Evolutionary conservation across 2,797 vertebrate species (phyloP).

Genomic region (Danionella dracula): DNA sequence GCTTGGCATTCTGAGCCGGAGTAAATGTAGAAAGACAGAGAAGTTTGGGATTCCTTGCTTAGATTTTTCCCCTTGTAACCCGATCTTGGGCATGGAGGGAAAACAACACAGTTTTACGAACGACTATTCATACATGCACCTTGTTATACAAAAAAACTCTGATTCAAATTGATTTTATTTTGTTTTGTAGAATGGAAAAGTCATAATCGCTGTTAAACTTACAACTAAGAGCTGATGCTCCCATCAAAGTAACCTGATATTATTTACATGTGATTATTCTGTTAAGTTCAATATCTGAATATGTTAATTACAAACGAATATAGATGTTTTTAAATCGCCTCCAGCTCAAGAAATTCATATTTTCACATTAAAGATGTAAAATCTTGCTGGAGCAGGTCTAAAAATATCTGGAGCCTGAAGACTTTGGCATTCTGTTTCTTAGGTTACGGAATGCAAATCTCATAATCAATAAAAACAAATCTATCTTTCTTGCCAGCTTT

Average conservation of each 20-base stretch:
- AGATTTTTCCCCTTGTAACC: too few relatives aligned
- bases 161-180: too few relatives aligned
- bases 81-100: too few relatives aligned
- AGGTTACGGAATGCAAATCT: slow-evolving; percentile 1
- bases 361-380: not conserved
- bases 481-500: not conserved
- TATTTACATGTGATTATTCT: not conserved
- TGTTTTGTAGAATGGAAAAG: too few relatives aligned
- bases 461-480: slow-evolving; percentile 21
- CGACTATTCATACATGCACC: too few relatives aligned
- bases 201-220: too few relatives aligned
- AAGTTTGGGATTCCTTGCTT: too few relatives aligned
- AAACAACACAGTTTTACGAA: not conserved
- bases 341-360: not conserved
- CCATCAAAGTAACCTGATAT: not conserved
- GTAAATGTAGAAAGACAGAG: too few relatives aligned
- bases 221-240: too few relatives aligned
- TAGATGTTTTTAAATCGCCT: not conserved
- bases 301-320: not conserved
- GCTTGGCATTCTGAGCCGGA: too few relatives aligned
- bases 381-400: not conserved
- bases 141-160: too few relatives aligned
- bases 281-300: not conserved
- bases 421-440: slow-evolving; percentile 3
- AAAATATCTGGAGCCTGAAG: not conserved